Base-by-base conservation (phyloP, 2,113 vertebrate genomes). In the Sclerurus mexicanus region DNA sequence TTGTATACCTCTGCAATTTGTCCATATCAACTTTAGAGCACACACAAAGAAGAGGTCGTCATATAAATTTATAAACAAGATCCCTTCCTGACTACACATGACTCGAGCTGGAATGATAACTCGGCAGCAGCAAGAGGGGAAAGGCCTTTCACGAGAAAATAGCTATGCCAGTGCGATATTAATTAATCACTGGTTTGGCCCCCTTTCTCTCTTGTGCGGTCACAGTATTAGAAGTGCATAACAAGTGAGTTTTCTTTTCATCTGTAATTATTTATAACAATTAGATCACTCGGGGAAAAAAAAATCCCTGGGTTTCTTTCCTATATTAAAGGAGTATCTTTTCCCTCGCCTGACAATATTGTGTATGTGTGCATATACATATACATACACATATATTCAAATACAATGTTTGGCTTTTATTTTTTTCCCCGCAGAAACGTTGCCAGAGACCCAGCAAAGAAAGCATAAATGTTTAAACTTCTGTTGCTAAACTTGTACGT, bases 1-100 rank as follows among this genome's bases (percentile, higher is more conserved):
- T 97, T 97, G 98, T 98, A 97, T 97, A 98, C 97, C 97, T 97
- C 98, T 96, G 97, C 97, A 97, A 97, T 98, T 98, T 98, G 97
- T 97, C 97, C 98, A 81, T 97, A 98, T 97, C 98, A 97, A 98
- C 96, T 98, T 78, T 91, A 97, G 98, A 97, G 97, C 90, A 60
- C 92, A 96, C 96, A 97, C 95, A 94, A 97, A 97, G 93, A 95
- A 97, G 97, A 98, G 96, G 97, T 97, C 97, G 94, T 93, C 94
- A 96, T 96, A 97, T 97, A 97, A 93, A 97, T 97, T 98, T 97
- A 97, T 98, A 97, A 98, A 98, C 94, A 98, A 97, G 97, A 95
- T 96, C 93, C 88, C 87, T 95, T 93, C 79, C 96, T 78, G 79
- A 73, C 93, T 95, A 56, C 85, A 83, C 89, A 94, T 63, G 96